Evolutionary conservation across 2,888 invertebrate genomes (phyloP), one percentile per base, ranked within the genome.

Genomic region (Pyralis farinalis): DNA sequence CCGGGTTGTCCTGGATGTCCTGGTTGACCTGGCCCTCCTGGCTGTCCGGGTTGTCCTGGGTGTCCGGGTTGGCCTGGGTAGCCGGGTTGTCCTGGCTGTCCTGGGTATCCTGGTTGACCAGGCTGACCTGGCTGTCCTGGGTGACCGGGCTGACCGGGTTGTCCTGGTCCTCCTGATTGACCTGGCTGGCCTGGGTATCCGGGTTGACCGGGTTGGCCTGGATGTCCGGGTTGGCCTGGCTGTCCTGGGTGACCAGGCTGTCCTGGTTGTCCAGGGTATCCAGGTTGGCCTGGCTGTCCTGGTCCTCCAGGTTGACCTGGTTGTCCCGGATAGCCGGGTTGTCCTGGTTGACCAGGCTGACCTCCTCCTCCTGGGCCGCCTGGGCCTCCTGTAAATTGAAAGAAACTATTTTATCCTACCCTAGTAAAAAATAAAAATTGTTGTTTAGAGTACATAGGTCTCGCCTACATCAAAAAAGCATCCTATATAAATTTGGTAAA

Each of bases 111-210:
- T 10, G 56, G 56, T 7, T 38, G 12, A 11, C 60, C 56, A n/a
- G 56, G 55, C 5, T 37, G 9, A 5, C 60, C 59, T 20, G 56
- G 55, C 7, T 43, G 42, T 6, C 58, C 61, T 9, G 58, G 61
- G 8, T 71, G 63, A 20, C 59, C 69, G 22, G 72, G 71, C 44
- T 71, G 67, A 4, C 78, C 78, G 25, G 70, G 71, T 60, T 74
- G 66, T 21, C 76, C 49, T 10, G 45, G 48, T 1, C 22, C 12
- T 0, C 47, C 51, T 10, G 51, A 51, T 0, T 43, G 9, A 6
- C 51, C 58, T 36, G 56, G 63, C 12, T 34, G 73, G 89, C 42
- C 71, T 83, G 58, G 91, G 85, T 10, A 63, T 87, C 54, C 66
- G 87, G 53, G 90, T n/a, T 16, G 27, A 6, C 53, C 56, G n/a